Percentiles rank a stretch among this genome's conserved stretches.
phyloP scores from a whole-genome alignment of 2,888 invertebrate species.

The Meiosimyza decipiens region DNA sequence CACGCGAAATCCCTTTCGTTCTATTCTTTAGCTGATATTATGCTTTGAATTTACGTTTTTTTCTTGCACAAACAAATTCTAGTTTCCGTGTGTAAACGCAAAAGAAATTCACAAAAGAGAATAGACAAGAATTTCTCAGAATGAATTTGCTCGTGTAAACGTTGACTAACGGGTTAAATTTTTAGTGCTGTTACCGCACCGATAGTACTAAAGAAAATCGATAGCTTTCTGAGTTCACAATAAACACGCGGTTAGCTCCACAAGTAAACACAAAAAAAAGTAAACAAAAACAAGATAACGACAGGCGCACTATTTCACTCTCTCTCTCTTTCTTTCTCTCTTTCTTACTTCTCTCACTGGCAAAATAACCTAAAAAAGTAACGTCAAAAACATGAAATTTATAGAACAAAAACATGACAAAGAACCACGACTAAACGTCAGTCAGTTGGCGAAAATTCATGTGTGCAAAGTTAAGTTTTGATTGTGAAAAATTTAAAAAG shows the following conservation, averaged over 20 bases:
- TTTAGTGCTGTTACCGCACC: no score
- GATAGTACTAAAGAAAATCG: no score
- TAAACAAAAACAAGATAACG: conserved; percentile 40
- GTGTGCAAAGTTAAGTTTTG: neutral
- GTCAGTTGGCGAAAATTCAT: neutral
- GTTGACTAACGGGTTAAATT: no score
- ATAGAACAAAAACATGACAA: conserved; percentile 32
- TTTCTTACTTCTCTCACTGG: conserved; percentile 6
- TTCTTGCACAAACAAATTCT: no score
- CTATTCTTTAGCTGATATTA: no score
- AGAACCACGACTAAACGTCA: conserved; percentile 20
- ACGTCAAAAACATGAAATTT: conserved; percentile 44
- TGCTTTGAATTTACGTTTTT: no score
- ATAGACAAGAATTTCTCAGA: no score
- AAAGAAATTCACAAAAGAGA: no score
- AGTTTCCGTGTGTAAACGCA: no score
- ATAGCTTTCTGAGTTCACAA: neutral
- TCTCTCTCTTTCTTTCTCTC: conserved; percentile 15
- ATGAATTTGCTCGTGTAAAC: no score
- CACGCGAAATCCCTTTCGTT: no score
- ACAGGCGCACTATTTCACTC: neutral
- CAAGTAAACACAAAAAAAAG: conserved; percentile 34
- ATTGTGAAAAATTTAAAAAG: conserved; percentile 6
- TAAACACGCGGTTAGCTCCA: neutral
- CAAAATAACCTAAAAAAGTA: conserved; percentile 47